Evolutionary conservation across 2,113 vertebrate genomes (phyloP).

Genomic region (Pavo muticus): DNA sequence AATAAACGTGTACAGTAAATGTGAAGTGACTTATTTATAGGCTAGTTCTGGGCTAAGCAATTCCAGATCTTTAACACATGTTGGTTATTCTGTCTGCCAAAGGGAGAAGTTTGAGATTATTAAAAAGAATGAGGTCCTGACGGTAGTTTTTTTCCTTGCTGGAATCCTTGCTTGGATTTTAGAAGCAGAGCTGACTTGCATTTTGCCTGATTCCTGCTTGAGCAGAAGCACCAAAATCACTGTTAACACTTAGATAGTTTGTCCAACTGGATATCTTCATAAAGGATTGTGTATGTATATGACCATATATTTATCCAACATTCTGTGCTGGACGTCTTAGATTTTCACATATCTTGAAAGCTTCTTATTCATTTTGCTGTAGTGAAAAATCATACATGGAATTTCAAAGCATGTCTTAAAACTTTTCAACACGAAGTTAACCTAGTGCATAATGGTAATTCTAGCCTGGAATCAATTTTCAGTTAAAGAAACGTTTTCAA

Average conservation of each 20-base stretch:
- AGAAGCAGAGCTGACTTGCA: background rate
- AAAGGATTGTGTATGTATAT: background rate
- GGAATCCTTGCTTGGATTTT: background rate
- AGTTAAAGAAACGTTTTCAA: conserved; percentile 7
- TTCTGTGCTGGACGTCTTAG: background rate
- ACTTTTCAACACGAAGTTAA: background rate
- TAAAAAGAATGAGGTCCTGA: background rate
- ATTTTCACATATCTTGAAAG: background rate
- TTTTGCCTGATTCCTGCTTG: background rate
- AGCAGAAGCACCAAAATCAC: background rate
- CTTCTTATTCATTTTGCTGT: background rate
- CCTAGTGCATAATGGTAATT: background rate
- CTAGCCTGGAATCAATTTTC: conserved; percentile 11
- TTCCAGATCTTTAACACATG: background rate
- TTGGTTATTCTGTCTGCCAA: conserved; percentile 11
- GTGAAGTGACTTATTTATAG: conserved; percentile 9
- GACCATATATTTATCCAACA: background rate
- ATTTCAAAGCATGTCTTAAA: background rate
- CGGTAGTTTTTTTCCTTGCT: background rate
- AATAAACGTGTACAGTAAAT: conserved; percentile 3
- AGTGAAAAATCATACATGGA: background rate
- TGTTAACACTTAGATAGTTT: background rate
- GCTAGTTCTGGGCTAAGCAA: background rate
- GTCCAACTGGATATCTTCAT: background rate
- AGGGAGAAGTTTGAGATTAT: background rate